Evolutionary conservation across 2,797 vertebrate genomes (phyloP).

Genomic region (Anabacerthia variegaticeps): DNA sequence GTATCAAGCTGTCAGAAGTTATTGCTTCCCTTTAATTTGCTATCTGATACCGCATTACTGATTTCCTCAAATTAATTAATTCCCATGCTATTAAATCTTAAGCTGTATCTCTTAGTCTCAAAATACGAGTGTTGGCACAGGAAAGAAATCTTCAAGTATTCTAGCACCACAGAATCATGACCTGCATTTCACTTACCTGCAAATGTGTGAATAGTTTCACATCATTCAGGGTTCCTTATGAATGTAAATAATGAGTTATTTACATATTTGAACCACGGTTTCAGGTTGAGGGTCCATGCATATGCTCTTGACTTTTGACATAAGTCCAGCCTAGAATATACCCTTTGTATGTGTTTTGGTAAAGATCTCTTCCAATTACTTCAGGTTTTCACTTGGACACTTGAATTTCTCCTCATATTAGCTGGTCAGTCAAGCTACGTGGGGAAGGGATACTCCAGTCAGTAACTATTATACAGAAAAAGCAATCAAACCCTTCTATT

Average conservation of each 20-base stretch:
- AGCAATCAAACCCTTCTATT: neutral
- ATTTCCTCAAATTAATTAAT: slow-evolving; percentile 2
- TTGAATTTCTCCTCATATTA: neutral
- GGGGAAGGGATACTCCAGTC: neutral
- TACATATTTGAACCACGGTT: neutral
- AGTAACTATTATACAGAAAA: neutral
- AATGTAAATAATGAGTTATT: neutral
- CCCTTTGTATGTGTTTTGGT: neutral
- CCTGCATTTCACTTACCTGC: neutral
- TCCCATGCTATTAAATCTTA: neutral
- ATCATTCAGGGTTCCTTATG: neutral
- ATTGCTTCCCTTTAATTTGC: neutral
- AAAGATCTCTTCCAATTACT: neutral
- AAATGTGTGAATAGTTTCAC: neutral
- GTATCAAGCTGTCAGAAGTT: neutral
- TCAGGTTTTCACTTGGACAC: neutral
- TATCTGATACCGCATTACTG: neutral
- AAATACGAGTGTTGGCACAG: neutral
- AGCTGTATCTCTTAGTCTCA: neutral
- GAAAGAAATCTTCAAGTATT: neutral
- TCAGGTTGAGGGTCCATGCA: rapidly evolving
- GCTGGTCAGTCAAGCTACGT: neutral
- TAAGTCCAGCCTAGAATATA: neutral
- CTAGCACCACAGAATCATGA: rapidly evolving
- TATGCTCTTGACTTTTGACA: neutral